A percentile compares a stretch with the other conserved stretches of the same genome.
Evolutionary conservation across 1,140 invertebrate genomes (phyloP).

Genomic region (Drosophila kohkoa): DNA sequence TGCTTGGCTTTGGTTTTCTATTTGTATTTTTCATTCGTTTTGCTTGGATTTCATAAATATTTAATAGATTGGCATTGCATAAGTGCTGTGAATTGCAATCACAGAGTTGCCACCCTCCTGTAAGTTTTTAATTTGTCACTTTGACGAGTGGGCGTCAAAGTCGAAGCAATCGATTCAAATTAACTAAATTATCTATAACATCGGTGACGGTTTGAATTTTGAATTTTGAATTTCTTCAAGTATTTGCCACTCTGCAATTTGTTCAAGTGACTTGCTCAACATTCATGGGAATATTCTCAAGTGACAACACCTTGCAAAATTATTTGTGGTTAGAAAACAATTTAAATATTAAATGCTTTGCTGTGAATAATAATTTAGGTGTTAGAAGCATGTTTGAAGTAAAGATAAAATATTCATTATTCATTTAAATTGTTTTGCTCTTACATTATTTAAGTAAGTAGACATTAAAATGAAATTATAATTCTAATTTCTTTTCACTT

Average conservation of each 20-base stretch:
- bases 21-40: slow-evolving; percentile 29
- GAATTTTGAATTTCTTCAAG: slow-evolving; percentile 27
- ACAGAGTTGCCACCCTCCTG: slow-evolving; percentile 39
- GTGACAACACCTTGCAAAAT: slow-evolving; percentile 29
- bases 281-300: slow-evolving; percentile 57
- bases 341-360: slow-evolving; percentile 58
- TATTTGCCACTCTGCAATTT: slow-evolving; percentile 24
- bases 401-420: too few relatives aligned
- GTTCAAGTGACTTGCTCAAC: slow-evolving; percentile 18
- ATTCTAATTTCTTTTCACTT: too few relatives aligned
- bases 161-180: slow-evolving; percentile 8
- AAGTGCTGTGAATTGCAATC: slow-evolving; percentile 42
- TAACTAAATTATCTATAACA: slow-evolving; percentile 11
- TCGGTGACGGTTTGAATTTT: not conserved
- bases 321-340: slow-evolving; percentile 34
- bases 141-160: too few relatives aligned
- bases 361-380: slow-evolving; percentile 32
- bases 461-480: too few relatives aligned
- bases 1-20: not conserved
- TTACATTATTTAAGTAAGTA: too few relatives aligned
- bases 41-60: slow-evolving; percentile 68
- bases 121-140: too few relatives aligned
- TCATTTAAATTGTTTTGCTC: too few relatives aligned
- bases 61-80: slow-evolving; percentile 54
- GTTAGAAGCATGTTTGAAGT: not conserved